phyloP scores from a whole-genome alignment of 2,888 invertebrate species.

The Sinhomidia bicolor region DNA sequence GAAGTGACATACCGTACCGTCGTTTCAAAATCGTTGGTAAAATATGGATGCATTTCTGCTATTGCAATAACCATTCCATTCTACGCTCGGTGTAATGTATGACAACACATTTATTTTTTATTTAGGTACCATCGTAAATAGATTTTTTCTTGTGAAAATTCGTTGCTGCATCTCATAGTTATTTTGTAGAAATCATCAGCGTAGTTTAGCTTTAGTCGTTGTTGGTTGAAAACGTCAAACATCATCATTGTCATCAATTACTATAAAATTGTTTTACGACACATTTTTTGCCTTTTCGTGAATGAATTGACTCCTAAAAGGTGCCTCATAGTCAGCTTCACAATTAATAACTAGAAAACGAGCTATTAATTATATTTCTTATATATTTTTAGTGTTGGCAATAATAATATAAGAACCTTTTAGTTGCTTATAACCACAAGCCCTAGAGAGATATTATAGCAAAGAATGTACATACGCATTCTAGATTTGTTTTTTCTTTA shows the following conservation, averaged over 20 bases:
- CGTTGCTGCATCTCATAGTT: not conserved
- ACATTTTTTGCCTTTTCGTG: not conserved
- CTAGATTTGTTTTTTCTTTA: not conserved
- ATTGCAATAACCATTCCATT: constrained; percentile 53
- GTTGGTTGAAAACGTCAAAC: no score
- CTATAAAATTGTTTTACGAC: not conserved
- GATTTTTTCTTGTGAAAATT: not conserved
- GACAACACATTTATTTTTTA: constrained; percentile 40
- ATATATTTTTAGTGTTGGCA: not conserved
- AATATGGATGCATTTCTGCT: constrained; percentile 32
- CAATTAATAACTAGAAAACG: not conserved
- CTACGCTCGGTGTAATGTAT: constrained; percentile 41
- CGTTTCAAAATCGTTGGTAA: constrained; percentile 34
- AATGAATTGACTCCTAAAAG: no score
- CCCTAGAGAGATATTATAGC: no score
- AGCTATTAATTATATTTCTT: not conserved
- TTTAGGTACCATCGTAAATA: constrained; percentile 32
- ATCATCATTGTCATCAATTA: constrained; percentile 15
- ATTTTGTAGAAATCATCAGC: not conserved
- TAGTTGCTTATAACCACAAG: no score
- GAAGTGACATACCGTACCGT: constrained; percentile 50
- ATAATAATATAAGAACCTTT: not conserved
- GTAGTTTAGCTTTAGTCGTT: not conserved
- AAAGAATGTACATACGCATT: no score
- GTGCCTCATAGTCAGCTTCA: no score